Evolutionary conservation across 1,140 invertebrate genomes (phyloP), one percentile per base, ranked within the genome.

Genomic region (Tetramorium alpestre): DNA sequence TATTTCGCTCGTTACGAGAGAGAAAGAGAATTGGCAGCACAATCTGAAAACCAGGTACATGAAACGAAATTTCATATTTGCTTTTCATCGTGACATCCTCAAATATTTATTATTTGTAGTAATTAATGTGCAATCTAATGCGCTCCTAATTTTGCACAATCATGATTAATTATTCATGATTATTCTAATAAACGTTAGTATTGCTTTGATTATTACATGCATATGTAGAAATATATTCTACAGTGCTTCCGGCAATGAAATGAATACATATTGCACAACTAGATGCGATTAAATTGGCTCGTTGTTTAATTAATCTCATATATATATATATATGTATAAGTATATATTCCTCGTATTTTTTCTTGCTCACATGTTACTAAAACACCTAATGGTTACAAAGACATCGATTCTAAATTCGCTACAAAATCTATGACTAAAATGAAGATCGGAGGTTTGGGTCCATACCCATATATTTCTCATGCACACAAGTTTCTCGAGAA

Each of bases 101-200:
- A 73, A 73, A 72, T 58, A 65, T 82, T 72, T 56, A 41, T 73
- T 47, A 13, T 38, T 22, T 0, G 10, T 25, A 62, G 47, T 73
- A 60, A 84, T 60, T 84, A 60, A 73, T 60, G 38, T 22, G 10
- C 22, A 25, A 73, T n/a, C 69, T 73, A 60, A 62, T 75, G 28
- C n/a, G 13, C 10, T 41, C 1, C 28, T 75, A 84, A 84, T 84
- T 82, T 73, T 33, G 18, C 28, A 41, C 25, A 84, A 84, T 73
- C 2, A 11, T 16, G 6, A 13, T 73, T 84, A 73, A 84, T 75
- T 75, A 84, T 84, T 33, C 54, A 13, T 58, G 54, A 84, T 84
- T 75, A 84, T 84, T 84, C 69, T 75, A 84, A 84, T 60, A 82
- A 58, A 47, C 7, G 0, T 47, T 60, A 73, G 51, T 28, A 73